These are phyloP conservation scores for Propithecus deckenii DNA, from an alignment of 2,797 vertebrate genomes.

Conservation along the genomic window DNA sequence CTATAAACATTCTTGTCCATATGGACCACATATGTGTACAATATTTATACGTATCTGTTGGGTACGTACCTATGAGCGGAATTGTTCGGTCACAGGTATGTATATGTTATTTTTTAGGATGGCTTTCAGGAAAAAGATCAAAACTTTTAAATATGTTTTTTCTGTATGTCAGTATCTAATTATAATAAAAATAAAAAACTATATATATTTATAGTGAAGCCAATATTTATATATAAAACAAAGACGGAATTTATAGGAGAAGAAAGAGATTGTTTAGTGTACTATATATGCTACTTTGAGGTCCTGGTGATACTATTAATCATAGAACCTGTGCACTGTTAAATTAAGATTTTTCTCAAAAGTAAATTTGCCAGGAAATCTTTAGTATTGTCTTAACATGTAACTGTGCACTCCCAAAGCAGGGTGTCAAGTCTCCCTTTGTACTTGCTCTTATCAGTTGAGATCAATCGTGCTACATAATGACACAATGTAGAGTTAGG, in stretches of 20 bases:
- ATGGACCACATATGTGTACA: not conserved
- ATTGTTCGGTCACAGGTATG: not conserved
- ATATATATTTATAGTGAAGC: not conserved
- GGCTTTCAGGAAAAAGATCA: not conserved
- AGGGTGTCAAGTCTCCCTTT: not conserved
- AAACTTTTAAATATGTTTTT: not conserved
- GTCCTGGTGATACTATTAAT: not conserved
- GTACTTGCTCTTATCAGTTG: not conserved
- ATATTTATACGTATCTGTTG: not conserved
- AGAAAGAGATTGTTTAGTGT: not conserved
- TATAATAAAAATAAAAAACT: not conserved
- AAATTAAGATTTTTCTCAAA: not conserved
- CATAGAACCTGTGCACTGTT: not conserved
- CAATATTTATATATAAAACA: not conserved
- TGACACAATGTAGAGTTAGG: not conserved
- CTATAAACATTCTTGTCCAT: not conserved
- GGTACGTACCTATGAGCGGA: not conserved
- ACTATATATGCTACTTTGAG: not conserved
- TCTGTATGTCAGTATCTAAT: not conserved
- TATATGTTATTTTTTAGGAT: not conserved
- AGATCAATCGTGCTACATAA: not conserved
- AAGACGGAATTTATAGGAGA: not conserved
- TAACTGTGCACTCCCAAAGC: not conserved
- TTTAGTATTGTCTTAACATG: not conserved
- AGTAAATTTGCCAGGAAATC: not conserved